Conservation (phyloP, 2,888 invertebrate species). For the Aleiodes leptofemur region DNA sequence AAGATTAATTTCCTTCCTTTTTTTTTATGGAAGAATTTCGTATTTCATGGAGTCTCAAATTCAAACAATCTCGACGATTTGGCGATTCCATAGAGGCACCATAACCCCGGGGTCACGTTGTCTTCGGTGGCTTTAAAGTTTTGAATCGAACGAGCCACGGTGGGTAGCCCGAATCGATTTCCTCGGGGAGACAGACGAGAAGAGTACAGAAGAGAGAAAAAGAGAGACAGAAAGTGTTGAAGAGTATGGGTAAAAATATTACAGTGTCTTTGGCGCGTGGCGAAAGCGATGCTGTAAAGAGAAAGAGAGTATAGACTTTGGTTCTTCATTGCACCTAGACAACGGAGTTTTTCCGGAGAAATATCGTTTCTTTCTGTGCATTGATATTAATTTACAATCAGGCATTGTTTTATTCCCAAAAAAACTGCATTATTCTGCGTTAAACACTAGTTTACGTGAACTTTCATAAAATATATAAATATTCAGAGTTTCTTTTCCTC, state of each 20-base stretch:
- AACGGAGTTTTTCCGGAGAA: neutral
- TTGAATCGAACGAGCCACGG: conserved; percentile 39
- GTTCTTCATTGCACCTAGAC: conserved; percentile 22
- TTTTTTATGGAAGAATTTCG: neutral
- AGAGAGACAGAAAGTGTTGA: conserved; percentile 2
- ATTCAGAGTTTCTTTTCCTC: too few relatives aligned
- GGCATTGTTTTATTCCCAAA: neutral
- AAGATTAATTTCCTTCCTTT: neutral
- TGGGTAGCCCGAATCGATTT: conserved; percentile 57
- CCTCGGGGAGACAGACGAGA: conserved; percentile 61
- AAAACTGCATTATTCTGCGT: neutral
- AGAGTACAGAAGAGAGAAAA: conserved; percentile 54
- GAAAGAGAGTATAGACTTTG: neutral
- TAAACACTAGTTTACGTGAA: neutral
- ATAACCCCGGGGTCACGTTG: conserved; percentile 42
- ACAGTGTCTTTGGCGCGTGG: conserved; percentile 54
- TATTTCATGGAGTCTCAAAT: conserved; percentile 27
- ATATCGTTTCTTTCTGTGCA: neutral
- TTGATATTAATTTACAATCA: neutral
- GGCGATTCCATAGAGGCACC: conserved; percentile 11
- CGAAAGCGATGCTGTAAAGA: conserved; percentile 23
- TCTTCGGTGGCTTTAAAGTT: conserved; percentile 42
- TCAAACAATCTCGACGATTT: conserved; percentile 27
- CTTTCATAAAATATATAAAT: too few relatives aligned
- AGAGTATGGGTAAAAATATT: conserved; percentile 54